These are phyloP conservation scores for Lophotis ruficrista DNA, from an alignment of 2,113 vertebrate species.

Conservation along the genomic window DNA sequence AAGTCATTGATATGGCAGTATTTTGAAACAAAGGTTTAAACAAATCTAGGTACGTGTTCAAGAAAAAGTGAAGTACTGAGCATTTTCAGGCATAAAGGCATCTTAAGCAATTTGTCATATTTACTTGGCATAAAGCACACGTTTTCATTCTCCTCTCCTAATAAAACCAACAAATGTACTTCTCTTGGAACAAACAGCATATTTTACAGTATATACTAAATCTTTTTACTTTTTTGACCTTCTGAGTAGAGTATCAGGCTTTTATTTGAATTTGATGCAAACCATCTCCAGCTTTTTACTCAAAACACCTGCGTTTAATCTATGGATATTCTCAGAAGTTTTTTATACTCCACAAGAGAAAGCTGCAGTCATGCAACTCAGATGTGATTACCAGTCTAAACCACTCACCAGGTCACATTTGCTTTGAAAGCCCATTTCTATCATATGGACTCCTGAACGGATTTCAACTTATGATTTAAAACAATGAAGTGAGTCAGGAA, in stretches of 20 bases:
- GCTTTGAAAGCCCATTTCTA: not conserved
- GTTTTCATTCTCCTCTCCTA: not conserved
- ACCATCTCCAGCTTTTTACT: slow-evolving; percentile 68
- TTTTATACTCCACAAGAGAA: slow-evolving; percentile 65
- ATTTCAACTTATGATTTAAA: not conserved
- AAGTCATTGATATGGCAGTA: not conserved
- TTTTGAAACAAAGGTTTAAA: not conserved
- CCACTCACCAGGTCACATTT: slow-evolving; percentile 18
- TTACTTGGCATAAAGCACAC: not conserved
- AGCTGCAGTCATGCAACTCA: slow-evolving; percentile 51
- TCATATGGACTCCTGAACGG: not conserved
- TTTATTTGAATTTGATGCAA: slow-evolving; percentile 72
- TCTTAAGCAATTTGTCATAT: not conserved
- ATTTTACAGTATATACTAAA: slow-evolving; percentile 6
- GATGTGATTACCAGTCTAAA: slow-evolving; percentile 48
- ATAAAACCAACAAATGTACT: slow-evolving; percentile 34
- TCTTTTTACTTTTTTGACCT: slow-evolving; percentile 34
- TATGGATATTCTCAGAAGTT: slow-evolving; percentile 64
- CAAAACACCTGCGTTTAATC: slow-evolving; percentile 82
- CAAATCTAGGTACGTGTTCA: not conserved
- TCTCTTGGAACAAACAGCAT: slow-evolving; percentile 55
- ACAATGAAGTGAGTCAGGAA: not conserved
- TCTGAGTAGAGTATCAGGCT: slow-evolving; percentile 28
- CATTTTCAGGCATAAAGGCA: not conserved
- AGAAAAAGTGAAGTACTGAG: not conserved